These are phyloP conservation scores for Blastomussa wellsi DNA, from an alignment of 92 coral and sea anemone species.

Conservation along the genomic window DNA sequence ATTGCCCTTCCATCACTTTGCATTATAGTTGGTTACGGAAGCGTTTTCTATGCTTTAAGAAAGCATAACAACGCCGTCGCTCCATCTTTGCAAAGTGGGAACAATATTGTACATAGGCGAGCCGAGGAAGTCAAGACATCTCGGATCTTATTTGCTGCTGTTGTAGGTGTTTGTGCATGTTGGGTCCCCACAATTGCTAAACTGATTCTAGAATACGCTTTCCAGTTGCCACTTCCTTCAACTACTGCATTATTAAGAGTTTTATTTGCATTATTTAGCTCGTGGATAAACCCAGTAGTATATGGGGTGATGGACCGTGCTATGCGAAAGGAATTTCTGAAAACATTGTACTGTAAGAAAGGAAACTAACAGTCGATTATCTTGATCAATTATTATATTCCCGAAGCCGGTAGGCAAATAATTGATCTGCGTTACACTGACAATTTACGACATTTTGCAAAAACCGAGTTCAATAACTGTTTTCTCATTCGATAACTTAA, in stretches of 20 bases:
- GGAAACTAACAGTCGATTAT: background rate
- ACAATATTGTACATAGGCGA: background rate
- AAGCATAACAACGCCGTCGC: conserved; percentile 2
- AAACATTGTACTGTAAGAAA: background rate
- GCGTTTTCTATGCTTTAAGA: background rate
- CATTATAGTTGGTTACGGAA: background rate
- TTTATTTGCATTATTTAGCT: background rate
- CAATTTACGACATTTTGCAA: too few species aligned
- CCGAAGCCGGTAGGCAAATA: too few species aligned
- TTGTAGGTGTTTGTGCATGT: background rate
- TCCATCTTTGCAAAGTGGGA: conserved; percentile 8
- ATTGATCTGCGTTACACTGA: too few species aligned
- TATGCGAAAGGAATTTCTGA: background rate
- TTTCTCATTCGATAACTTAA: too few species aligned
- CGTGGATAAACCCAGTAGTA: conserved; percentile 5
- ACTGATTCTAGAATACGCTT: background rate
- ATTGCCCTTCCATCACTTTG: background rate
- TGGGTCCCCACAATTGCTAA: conserved; percentile 8
- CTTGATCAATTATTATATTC: too few species aligned
- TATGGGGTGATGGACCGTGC: conserved; percentile 19
- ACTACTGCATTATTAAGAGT: background rate
- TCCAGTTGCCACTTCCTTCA: background rate
- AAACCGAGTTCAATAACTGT: too few species aligned
- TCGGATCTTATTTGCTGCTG: conserved; percentile 17
- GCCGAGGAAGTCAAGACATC: background rate